Percentiles rank a stretch among this genome's conserved stretches.
Evolutionary conservation across 2,888 invertebrate genomes (phyloP).

Genomic region (Monopis laevigella): DNA sequence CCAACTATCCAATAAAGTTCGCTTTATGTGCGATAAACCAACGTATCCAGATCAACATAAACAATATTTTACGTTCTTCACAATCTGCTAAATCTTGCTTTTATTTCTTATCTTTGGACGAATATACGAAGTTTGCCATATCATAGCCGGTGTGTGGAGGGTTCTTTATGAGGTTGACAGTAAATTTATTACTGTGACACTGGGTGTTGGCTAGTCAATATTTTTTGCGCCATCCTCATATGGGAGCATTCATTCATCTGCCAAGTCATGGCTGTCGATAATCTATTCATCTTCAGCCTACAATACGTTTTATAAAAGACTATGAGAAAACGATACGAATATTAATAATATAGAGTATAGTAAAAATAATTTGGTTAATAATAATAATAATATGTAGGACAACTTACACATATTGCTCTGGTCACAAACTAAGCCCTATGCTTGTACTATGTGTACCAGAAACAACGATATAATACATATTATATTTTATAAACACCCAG

Average conservation of each 20-base stretch:
- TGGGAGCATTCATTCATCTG: slow-evolving; percentile 23
- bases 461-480: too few relatives aligned
- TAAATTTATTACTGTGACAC: slow-evolving; percentile 40
- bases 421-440: too few relatives aligned
- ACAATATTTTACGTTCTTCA: slow-evolving; percentile 56
- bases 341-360: not conserved
- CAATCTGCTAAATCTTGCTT: slow-evolving; percentile 57
- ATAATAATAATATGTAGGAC: too few relatives aligned
- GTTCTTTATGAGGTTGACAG: slow-evolving; percentile 36
- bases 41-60: slow-evolving; percentile 52
- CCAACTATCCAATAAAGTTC: slow-evolving; percentile 26
- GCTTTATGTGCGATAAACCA: slow-evolving; percentile 55
- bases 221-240: slow-evolving; percentile 31
- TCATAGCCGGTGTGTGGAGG: slow-evolving; percentile 22
- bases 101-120: slow-evolving; percentile 32
- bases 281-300: slow-evolving; percentile 23
- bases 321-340: not conserved
- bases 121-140: slow-evolving; percentile 17
- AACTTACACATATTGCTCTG: too few relatives aligned
- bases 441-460: too few relatives aligned
- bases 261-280: slow-evolving; percentile 19
- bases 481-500: too few relatives aligned
- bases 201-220: slow-evolving; percentile 27
- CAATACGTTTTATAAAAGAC: slow-evolving; percentile 1
- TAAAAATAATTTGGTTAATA: too few relatives aligned